Evolutionary conservation across 2,113 vertebrate genomes (phyloP), one percentile per base, ranked within the genome.

Genomic region (Triplophysa tibetana): DNA sequence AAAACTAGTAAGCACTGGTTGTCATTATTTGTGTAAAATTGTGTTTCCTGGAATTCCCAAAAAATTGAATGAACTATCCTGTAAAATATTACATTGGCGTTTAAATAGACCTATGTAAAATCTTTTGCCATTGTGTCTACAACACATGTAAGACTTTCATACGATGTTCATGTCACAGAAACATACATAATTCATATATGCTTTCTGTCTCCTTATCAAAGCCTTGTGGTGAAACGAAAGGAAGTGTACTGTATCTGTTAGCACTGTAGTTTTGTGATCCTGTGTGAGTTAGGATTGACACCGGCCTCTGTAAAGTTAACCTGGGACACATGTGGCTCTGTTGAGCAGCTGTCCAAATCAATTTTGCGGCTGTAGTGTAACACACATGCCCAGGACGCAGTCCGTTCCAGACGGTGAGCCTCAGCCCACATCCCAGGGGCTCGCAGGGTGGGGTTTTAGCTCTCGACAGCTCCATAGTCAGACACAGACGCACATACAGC

Each of bases 261-360:
- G 58, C n/a, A 21, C 54, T 56, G 19, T 7, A 70, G 77, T 58
- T 60, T 33, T 50, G 23, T 70, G 43, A 62, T 48, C 43, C 77
- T 48, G 60, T 68, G 58, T 45, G 68, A 52, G 68, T 24, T 62
- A 62, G 67, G 67, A 79, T 64, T 80, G 78, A 73, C 61, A 64
- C 41, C 45, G 48, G 61, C 45, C 45, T 80, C 68, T 60, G 43
- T 63, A 73, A 73, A 80, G 68, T 72, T 72, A 72, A 72, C 68
- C 68, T 73, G 52, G 66, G 50, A 82, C 52, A 73, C 73, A 81
- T 75, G 74, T 66, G 68, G 33, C 68, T 65, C 50, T 77, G 60
- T 77, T 33, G 14, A 72, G 80, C 80, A 77, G 66, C 80, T 82
- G 74, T 82, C 80, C 60, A 64, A 82, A 82, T 69, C 80, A 76